A percentile compares a stretch with the other conserved stretches of the same genome.
Evolutionary conservation across 2,113 vertebrate genomes (phyloP).

Genomic region (Brachyistius frenatus): DNA sequence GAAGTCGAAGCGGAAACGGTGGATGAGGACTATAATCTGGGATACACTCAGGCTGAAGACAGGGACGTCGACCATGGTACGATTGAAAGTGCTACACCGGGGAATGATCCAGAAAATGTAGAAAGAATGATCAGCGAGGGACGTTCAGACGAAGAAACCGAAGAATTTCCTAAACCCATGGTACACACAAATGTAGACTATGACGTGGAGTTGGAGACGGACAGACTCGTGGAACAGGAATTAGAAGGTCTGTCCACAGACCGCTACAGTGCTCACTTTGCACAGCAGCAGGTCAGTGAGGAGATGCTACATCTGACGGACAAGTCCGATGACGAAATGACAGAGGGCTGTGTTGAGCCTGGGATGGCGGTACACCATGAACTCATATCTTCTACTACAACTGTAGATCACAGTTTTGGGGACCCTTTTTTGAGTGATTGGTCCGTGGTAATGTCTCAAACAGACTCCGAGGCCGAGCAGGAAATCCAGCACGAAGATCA

Average conservation of each 20-base stretch:
- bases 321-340: not conserved
- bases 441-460: not conserved
- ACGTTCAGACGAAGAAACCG: conserved; percentile 43
- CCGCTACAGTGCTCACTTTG: conserved; percentile 55
- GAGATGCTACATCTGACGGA: conserved; percentile 6
- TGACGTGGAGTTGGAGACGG: conserved; percentile 63
- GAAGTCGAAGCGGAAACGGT: conserved; percentile 71
- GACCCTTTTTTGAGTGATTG: conserved; percentile 7
- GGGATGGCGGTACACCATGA: not conserved
- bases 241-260: conserved; percentile 62
- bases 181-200: not conserved
- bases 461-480: conserved; percentile 7
- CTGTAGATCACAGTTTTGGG: conserved; percentile 6
- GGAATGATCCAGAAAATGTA: conserved; percentile 16
- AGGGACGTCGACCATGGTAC: conserved; percentile 1
- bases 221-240: conserved; percentile 71
- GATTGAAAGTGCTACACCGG: not conserved
- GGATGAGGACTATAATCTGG: conserved; percentile 62
- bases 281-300: conserved; percentile 37
- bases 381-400: not conserved
- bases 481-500: conserved; percentile 11
- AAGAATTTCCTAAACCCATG: conserved; percentile 16
- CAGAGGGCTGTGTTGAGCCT: conserved; percentile 14
- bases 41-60: conserved; percentile 39
- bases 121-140: conserved; percentile 19